phyloP scores from a whole-genome alignment of 2,797 vertebrate species.

The Eremophila alpestris region DNA sequence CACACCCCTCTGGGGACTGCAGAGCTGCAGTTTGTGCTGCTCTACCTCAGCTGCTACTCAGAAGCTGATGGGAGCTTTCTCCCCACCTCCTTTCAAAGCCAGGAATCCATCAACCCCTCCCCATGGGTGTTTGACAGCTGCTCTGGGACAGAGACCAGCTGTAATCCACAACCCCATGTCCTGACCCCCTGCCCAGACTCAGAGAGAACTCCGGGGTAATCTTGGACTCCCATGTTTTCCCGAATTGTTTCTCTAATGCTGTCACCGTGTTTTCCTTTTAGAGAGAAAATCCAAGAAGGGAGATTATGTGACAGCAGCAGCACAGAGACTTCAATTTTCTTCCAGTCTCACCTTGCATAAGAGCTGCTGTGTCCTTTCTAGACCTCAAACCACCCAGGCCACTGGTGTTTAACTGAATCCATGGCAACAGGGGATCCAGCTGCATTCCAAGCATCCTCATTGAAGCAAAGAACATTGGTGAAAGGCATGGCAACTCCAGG shows the following conservation, averaged over 20 bases:
- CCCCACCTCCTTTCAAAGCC: neutral
- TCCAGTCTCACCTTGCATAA: neutral
- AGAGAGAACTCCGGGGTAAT: accelerated
- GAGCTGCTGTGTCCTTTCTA: neutral
- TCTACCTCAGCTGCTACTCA: neutral
- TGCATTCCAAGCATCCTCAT: neutral
- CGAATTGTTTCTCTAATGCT: neutral
- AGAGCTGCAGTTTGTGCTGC: neutral
- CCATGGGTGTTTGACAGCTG: neutral
- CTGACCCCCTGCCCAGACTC: neutral
- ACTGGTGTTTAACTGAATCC: neutral
- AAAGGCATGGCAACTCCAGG: neutral
- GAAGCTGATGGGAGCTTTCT: neutral
- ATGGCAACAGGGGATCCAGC: neutral
- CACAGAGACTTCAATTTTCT: neutral
- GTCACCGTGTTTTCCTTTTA: neutral
- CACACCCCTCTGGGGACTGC: neutral
- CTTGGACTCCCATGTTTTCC: neutral
- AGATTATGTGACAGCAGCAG: neutral
- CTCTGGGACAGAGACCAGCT: neutral
- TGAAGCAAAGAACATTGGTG: neutral
- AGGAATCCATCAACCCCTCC: neutral
- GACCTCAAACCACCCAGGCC: neutral
- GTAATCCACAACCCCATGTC: accelerated
- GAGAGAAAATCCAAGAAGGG: neutral